Base-by-base conservation (phyloP, 2,797 vertebrate species). In the Helarctos malayanus region DNA sequence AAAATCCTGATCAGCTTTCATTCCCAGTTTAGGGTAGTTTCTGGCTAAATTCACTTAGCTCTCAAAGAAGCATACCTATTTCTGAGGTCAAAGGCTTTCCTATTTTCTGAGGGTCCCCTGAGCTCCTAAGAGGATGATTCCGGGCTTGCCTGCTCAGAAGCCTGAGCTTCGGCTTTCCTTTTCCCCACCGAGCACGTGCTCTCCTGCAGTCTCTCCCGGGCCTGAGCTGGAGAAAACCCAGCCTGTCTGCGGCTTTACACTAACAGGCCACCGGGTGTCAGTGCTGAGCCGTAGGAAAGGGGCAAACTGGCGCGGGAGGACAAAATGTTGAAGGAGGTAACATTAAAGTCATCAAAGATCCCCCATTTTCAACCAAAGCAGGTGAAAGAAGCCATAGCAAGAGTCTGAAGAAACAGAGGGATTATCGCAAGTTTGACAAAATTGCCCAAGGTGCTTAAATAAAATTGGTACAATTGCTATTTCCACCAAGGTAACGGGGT, bases 211-310 rank as follows among this genome's bases (percentile, higher is more conserved):
- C 47, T 83, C 4, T n/a, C 45, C 14, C 49, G 2, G 10, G 18
- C 7, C 7, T 7, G 3, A 14, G 18, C 16, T 45, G 16, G 49
- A 76, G 54, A 45, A 89, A 85, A 76, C 7, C 18, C 63, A 11
- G 47, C 23, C 25, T 73, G n/a, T 86, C 47, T 54, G 32, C 21
- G 27, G 56, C 68, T 38, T 95, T 89, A 79, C 59, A n/a, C 56
- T 32, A 80, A 96, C 2, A 2, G 57, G 35, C 98, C 99, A 98
- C 98, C 96, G 88, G 98, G 93, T 98, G 98, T 97, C 98, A 95
- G 87, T 73, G 91, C 73, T 97, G 97, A 91, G 98, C 96, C 71
- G n/a, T 15, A 35, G 14, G 49, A 19, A n/a, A 57, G 86, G 49
- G 21, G 25, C 4, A 23, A 45, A 79, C 69, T 0, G 61, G 21